Conservation (phyloP, 1,140 invertebrate species). For the Polypedilum pembai region DNA sequence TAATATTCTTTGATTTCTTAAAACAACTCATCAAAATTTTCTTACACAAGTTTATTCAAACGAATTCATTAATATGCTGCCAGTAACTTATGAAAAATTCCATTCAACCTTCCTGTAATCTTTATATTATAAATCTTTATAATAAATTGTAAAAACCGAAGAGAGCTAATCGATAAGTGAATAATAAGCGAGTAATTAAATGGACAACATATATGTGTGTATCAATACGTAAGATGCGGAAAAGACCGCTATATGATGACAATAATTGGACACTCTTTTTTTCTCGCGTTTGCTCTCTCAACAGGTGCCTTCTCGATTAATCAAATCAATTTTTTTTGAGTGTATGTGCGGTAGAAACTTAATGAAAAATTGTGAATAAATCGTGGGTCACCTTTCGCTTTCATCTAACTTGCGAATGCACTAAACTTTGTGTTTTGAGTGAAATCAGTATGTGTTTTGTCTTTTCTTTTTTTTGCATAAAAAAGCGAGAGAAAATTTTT, state of each 20-base stretch:
- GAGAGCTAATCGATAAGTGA: background rate
- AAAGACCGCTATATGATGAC: background rate
- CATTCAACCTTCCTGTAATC: too few species aligned
- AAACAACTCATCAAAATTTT: too few species aligned
- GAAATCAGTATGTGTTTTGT: too few species aligned
- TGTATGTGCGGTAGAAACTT: background rate
- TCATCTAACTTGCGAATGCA: background rate
- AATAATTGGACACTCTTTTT: background rate
- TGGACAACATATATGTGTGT: too few species aligned
- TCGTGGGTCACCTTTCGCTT: slow-evolving; percentile 26
- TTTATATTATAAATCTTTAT: too few species aligned
- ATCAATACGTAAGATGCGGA: slow-evolving; percentile 5
- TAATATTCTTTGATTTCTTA: too few species aligned
- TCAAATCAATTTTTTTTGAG: background rate
- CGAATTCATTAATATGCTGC: too few species aligned
- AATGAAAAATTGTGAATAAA: background rate
- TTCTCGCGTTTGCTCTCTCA: background rate
- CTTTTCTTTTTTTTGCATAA: slow-evolving; percentile 17
- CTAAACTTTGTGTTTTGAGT: background rate
- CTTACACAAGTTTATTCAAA: too few species aligned
- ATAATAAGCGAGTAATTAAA: background rate
- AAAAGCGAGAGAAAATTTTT: background rate
- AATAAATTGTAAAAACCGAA: too few species aligned
- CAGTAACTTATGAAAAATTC: too few species aligned
- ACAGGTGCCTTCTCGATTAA: slow-evolving; percentile 16